Base-by-base conservation (phyloP, 2,888 invertebrate species). In the Apeira syringaria region DNA sequence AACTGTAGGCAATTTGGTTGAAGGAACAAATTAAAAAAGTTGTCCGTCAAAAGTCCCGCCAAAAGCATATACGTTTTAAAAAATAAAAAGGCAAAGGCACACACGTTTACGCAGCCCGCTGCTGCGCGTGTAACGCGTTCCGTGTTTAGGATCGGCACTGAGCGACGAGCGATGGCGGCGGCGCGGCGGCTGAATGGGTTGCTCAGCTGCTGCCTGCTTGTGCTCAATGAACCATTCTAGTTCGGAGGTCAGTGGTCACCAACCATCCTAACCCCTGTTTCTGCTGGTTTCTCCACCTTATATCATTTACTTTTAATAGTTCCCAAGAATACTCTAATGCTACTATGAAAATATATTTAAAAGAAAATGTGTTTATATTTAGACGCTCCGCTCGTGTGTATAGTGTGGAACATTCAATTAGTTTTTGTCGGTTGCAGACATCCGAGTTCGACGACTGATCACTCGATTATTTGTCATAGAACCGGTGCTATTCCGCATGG, bases 161-260 rank as follows among this genome's bases (percentile, higher is more conserved):
- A 83, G 72, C 77, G 65, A 62, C 69, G 70, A 64, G 68, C 71
- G 65, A 58, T 56, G 59, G 61, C 61, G 60, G 53, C 49, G 13
- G 28, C 15, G 58, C 20, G 20, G 7, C 66, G 70, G 66, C 70
- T 83, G 75, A 85, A 80, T 83, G 85, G 73, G 69, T 72, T 67
- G 75, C 78, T 77, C 84, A 82, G 79, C 82, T 83, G 82, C n/a
- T n/a, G n/a, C n/a, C n/a, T n/a, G n/a, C n/a, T 70, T 77, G 74
- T 77, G 73, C 84, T 87, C 87, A 87, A 86, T 89, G 88, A 85
- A 85, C 75, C 83, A 81, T 77, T 74, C 70, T 74, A 79, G 87
- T 85, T 85, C 87, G 83, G 76, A 85, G 88, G 88, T 85, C 87
- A 83, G 76, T 84, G 88, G 88, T 86, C 85, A 74, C 73, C 68